These are phyloP conservation scores for Apostichopus parvimensis DNA, from an alignment of 35 echinoderm and acorn worm genomes.

Conservation along the genomic window DNA sequence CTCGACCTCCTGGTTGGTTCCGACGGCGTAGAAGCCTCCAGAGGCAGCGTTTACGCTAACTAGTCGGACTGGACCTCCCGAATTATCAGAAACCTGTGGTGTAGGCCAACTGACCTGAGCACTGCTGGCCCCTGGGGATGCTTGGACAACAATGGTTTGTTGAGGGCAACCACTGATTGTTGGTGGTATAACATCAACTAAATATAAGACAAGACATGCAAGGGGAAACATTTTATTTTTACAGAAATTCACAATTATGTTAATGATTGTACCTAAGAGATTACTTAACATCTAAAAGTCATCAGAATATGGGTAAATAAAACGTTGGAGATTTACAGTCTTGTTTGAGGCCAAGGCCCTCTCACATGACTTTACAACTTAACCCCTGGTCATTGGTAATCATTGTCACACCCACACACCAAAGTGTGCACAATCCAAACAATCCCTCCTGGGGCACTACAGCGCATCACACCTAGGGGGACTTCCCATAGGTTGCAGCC, in stretches of 20 bases:
- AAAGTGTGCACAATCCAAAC: too few relatives aligned
- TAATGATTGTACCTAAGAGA: neutral
- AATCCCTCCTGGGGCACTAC: too few relatives aligned
- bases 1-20: neutral
- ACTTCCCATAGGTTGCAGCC: too few relatives aligned
- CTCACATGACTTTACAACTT: too few relatives aligned
- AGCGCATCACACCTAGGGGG: too few relatives aligned
- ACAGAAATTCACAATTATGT: neutral
- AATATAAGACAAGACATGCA: too few relatives aligned
- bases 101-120: constrained; percentile 22
- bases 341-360: too few relatives aligned
- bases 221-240: neutral
- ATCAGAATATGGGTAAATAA: too few relatives aligned
- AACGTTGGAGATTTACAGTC: too few relatives aligned
- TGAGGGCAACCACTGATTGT: constrained; percentile 7
- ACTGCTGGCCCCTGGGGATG: constrained; percentile 2
- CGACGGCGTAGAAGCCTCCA: neutral
- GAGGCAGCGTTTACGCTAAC: neutral
- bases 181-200: constrained; percentile 16
- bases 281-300: neutral
- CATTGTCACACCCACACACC: too few relatives aligned
- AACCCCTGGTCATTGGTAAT: too few relatives aligned
- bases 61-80: neutral
- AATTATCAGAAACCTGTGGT: constrained; percentile 6
- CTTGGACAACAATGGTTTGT: constrained; percentile 4